Conservation (phyloP, 2,797 vertebrate species). For the Poeciliopsis paucimaculata region DNA sequence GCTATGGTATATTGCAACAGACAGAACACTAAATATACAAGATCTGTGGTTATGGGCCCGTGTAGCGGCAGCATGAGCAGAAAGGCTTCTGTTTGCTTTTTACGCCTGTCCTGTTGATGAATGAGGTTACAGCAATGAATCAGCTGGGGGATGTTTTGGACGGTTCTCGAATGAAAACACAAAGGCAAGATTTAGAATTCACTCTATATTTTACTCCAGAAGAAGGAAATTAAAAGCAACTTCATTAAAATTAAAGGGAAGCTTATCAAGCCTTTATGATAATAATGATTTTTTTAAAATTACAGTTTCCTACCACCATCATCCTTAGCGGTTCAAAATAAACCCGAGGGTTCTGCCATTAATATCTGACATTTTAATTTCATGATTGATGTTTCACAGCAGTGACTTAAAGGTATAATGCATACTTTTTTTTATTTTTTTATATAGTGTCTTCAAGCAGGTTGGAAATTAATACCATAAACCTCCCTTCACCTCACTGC, state of each 20-base stretch:
- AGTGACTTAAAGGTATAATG: conserved; percentile 9
- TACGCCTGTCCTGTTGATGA: conserved; percentile 33
- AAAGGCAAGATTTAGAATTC: conserved; percentile 37
- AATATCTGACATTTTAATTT: conserved; percentile 37
- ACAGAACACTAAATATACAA: conserved; percentile 38
- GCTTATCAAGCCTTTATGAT: conserved; percentile 38
- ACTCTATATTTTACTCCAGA: conserved; percentile 3
- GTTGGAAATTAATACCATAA: background rate
- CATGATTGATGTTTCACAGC: conserved; percentile 35
- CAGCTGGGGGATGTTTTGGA: conserved; percentile 27
- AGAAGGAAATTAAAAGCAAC: conserved; percentile 50
- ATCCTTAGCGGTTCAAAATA: conserved; percentile 26
- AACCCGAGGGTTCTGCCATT: conserved; percentile 22
- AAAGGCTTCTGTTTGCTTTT: conserved; percentile 29
- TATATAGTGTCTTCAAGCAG: background rate
- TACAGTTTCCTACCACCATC: conserved; percentile 19
- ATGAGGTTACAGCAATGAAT: conserved; percentile 40
- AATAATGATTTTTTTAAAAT: conserved; percentile 33
- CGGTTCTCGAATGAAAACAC: conserved; percentile 15
- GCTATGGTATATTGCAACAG: conserved; percentile 27
- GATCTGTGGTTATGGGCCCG: conserved; percentile 40
- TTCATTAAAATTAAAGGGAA: conserved; percentile 51
- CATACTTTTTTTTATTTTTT: background rate
- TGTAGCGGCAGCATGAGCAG: conserved; percentile 18
- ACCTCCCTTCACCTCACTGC: background rate